Percentiles rank a stretch among this genome's conserved stretches.
Conservation (phyloP, 1,140 invertebrate genomes). For the Trachymyrmex cornetzi region DNA sequence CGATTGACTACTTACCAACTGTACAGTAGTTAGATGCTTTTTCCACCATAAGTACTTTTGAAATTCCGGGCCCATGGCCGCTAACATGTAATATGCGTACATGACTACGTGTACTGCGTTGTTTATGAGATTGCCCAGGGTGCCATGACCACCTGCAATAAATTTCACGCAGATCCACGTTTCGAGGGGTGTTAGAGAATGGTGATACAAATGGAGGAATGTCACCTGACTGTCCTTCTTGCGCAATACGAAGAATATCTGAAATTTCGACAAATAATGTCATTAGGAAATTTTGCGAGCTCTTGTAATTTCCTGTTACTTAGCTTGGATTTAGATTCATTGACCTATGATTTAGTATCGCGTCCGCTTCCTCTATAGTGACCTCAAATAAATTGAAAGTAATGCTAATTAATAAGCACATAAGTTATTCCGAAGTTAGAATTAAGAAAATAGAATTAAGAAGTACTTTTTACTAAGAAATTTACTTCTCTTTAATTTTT, state of each 20-base stretch:
- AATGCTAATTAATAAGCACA: slow-evolving; percentile 7
- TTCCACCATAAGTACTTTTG: slow-evolving; percentile 98
- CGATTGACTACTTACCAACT: slow-evolving; percentile 91
- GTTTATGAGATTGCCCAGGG: slow-evolving; percentile 96
- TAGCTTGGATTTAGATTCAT: not conserved
- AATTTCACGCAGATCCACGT: slow-evolving; percentile 99
- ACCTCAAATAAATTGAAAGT: not conserved
- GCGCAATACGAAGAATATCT: slow-evolving; percentile 95
- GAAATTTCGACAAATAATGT: slow-evolving; percentile 73
- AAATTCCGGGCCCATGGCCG: slow-evolving; percentile 96
- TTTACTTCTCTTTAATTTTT: no score
- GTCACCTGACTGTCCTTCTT: slow-evolving; percentile 98
- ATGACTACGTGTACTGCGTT: slow-evolving; percentile 98
- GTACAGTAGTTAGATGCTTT: slow-evolving; percentile 95
- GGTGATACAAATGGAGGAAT: slow-evolving; percentile 97
- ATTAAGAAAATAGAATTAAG: not conserved
- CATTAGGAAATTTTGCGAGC: not conserved
- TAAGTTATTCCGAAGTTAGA: not conserved
- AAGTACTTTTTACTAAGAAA: not conserved
- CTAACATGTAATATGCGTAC: slow-evolving; percentile 97
- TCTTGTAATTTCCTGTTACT: slow-evolving; percentile 7
- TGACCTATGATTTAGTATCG: not conserved
- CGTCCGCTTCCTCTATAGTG: not conserved
- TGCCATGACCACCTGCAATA: slow-evolving; percentile 96
- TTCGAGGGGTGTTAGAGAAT: slow-evolving; percentile 97